Percentiles rank a stretch among this genome's conserved stretches.
Conservation (phyloP, 2,113 vertebrate genomes). For the Picathartes gymnocephalus region DNA sequence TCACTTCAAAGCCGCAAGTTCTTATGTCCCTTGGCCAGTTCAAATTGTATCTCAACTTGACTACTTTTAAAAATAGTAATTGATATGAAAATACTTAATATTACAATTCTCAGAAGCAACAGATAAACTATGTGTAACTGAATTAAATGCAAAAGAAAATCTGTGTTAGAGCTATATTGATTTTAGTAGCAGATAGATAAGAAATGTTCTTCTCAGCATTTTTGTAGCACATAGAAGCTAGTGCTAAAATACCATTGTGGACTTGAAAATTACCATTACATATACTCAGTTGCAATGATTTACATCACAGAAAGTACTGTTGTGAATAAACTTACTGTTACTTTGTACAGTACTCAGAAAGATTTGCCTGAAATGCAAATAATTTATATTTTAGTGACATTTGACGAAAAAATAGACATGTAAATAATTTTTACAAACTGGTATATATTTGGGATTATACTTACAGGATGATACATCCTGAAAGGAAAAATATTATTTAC, state of each 20-base stretch:
- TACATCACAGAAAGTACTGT: not conserved
- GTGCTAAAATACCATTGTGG: not conserved
- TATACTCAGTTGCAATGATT: not conserved
- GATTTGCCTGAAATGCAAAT: not conserved
- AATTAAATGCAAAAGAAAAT: not conserved
- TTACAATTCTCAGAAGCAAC: not conserved
- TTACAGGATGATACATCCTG: not conserved
- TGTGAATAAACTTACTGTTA: not conserved
- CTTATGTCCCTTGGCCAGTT: not conserved
- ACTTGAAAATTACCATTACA: not conserved
- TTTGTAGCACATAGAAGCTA: not conserved
- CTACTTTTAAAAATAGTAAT: not conserved
- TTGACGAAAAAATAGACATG: not conserved
- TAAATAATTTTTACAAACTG: not conserved
- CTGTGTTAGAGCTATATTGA: not conserved
- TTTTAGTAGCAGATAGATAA: not conserved
- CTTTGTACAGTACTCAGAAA: not conserved
- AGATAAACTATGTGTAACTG: not conserved
- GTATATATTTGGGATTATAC: not conserved
- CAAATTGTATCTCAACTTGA: not conserved
- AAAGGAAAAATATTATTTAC: not conserved
- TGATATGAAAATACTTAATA: not conserved
- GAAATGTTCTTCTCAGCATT: not conserved
- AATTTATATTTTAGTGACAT: not conserved
- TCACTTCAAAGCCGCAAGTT: not conserved